Base-by-base conservation (phyloP, 2,797 vertebrate genomes). In the Lacerta agilis region DNA sequence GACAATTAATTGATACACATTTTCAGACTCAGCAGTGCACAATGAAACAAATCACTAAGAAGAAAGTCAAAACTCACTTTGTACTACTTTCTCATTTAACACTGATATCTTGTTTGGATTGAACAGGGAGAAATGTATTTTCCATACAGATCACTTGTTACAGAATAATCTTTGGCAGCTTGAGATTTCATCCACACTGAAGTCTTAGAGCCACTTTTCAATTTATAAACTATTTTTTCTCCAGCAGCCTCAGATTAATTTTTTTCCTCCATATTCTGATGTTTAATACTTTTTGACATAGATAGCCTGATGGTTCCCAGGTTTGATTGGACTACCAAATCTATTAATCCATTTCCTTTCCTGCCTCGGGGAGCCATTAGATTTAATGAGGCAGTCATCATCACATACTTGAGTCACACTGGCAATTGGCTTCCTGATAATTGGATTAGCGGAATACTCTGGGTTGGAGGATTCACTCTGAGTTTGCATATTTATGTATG, bases 381-480 rank as follows among this genome's bases (percentile, higher is more conserved):
- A 87, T 94, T 93, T 96, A 96, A 96, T 94, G 92, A 93, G 93
- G 80, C 87, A 93, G 72, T 90, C 86, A 92, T 92, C 88, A 71
- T 93, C 61, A 90, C 83, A 83, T 87, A 82, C 86, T 92, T 73
- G n/a, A 91, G 36, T 96, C 6, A 33, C 86, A 93, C 0, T 91
- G 90, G 84, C 79, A 95, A 93, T 94, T 93, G 91, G 45, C 75
- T 93, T 94, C 86, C 84, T 93, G 72, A 76, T 94, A 95, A 95
- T 89, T 94, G 90, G 88, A 92, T 95, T 95, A 95, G 83, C 33
- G 86, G 79, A 79, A 82, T 89, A 90, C 27, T 93, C 41, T 73
- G 36, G 71, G 41, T 85, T 94, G 91, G 76, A 93, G 91, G 82
- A 94, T 92, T 77, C 55, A 89, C 73, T 90, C 73, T 82, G 1